Base-by-base conservation (phyloP, 2,888 invertebrate genomes). In the Caenorhabditis sulstoni region DNA sequence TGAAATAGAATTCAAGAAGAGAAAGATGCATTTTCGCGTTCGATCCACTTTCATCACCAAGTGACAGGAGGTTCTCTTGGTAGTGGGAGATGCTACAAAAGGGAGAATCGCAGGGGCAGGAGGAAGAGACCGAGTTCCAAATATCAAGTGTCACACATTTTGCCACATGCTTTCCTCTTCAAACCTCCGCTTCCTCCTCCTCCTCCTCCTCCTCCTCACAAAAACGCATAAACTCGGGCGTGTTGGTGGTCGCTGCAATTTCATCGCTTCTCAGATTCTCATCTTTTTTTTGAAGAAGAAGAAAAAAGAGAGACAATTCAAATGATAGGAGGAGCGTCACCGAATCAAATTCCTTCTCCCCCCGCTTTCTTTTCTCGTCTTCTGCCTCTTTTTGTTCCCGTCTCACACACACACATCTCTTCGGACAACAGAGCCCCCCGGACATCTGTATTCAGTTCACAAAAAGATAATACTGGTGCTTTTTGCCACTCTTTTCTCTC, bases 391-490 rank as follows among this genome's bases (percentile, higher is more conserved):
- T n/a, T n/a, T n/a, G n/a, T n/a, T n/a, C 58, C 58, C 58, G 59
- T 59, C n/a, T n/a, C 59, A 52, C 59, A 52, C 37, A 37, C 41
- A 44, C 47, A 61, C 61, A n/a, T n/a, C 52, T 29, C 12, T n/a
- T 14, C 18, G 55, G 65, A 47, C 55, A 45, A 29, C 29, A 29
- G 29, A 29, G 45, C 55, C 45, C 55, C 61, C 44, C 68, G 68
- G 61, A 61, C 70, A 70, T 70, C 70, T 61, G 70, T 71, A 71
- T 71, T 71, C 71, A 71, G 71, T 71, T 71, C 71, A 62, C 57
- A 57, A 64, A 73, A 73, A 73, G 64, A 73, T 73, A 73, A 73
- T 73, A 73, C 73, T 73, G 73, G 73, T 73, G 73, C 73, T 73
- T 73, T 73, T 73, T 73, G 71, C 71, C 64, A 16, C 57, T 47